Conservation (phyloP, 2,797 vertebrate species). For the Pangasius djambal region DNA sequence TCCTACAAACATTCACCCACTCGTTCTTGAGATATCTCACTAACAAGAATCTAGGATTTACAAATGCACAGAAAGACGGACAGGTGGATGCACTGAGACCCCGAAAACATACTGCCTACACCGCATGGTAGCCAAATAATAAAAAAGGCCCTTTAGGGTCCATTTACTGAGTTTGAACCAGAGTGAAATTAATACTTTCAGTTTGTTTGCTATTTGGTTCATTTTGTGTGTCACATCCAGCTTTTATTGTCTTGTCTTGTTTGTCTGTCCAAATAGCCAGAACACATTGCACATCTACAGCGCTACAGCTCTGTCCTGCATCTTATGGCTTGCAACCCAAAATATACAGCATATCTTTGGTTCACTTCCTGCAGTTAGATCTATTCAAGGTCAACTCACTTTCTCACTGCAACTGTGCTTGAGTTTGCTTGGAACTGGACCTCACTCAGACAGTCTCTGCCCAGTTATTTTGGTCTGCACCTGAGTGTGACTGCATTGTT, state of each 20-base stretch:
- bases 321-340: background rate
- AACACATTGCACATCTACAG: background rate
- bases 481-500: background rate
- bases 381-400: background rate
- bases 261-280: background rate
- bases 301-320: background rate
- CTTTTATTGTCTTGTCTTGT: background rate
- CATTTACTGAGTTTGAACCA: background rate
- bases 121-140: background rate
- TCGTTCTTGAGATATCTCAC: background rate
- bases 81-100: background rate
- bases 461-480: background rate
- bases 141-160: background rate
- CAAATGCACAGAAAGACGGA: background rate
- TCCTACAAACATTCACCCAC: background rate
- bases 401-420: background rate
- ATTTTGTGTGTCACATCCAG: background rate
- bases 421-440: background rate
- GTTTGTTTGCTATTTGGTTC: background rate
- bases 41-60: background rate
- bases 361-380: background rate
- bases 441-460: background rate
- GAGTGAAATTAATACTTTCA: background rate
- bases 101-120: background rate
- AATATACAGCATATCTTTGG: conserved; percentile 5